Evolutionary conservation across 2,797 vertebrate species (phyloP).

Genomic region (Tapirus indicus): DNA sequence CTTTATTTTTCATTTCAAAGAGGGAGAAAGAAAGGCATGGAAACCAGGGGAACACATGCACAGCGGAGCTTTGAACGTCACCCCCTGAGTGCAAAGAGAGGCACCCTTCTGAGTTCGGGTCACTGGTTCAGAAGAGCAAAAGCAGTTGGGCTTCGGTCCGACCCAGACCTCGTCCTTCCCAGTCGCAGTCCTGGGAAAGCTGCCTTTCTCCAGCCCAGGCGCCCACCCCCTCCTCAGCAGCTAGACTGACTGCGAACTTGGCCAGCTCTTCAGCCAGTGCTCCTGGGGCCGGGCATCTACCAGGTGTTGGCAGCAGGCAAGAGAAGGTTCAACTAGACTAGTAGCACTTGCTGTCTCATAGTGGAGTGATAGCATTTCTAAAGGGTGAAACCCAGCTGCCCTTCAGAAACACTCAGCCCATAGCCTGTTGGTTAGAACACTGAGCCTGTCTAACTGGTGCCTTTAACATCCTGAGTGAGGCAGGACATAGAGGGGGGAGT

Average conservation of each 20-base stretch:
- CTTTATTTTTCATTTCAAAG: slow-evolving; percentile 85
- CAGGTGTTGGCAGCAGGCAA: neutral
- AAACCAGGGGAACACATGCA: slow-evolving; percentile 72
- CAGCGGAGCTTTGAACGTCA: slow-evolving; percentile 63
- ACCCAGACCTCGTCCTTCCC: neutral
- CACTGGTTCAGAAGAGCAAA: slow-evolving; percentile 38
- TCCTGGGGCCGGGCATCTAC: neutral
- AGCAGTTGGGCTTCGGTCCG: neutral
- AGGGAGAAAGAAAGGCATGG: slow-evolving; percentile 72
- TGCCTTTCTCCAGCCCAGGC: rapidly evolving
- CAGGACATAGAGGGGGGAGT: neutral
- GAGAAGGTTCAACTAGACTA: neutral
- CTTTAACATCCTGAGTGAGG: neutral
- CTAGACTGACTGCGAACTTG: neutral
- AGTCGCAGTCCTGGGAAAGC: neutral
- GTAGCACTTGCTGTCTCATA: neutral
- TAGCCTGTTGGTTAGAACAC: neutral
- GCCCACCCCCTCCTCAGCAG: neutral
- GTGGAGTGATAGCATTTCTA: neutral
- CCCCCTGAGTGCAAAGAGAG: neutral
- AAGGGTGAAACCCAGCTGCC: neutral
- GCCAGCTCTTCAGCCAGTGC: neutral
- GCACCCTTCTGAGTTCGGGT: neutral
- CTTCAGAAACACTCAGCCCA: neutral
- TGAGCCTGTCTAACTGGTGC: neutral